phyloP scores from a whole-genome alignment of 2,113 vertebrate genomes.

The Poeciliopsis occidentalis region DNA sequence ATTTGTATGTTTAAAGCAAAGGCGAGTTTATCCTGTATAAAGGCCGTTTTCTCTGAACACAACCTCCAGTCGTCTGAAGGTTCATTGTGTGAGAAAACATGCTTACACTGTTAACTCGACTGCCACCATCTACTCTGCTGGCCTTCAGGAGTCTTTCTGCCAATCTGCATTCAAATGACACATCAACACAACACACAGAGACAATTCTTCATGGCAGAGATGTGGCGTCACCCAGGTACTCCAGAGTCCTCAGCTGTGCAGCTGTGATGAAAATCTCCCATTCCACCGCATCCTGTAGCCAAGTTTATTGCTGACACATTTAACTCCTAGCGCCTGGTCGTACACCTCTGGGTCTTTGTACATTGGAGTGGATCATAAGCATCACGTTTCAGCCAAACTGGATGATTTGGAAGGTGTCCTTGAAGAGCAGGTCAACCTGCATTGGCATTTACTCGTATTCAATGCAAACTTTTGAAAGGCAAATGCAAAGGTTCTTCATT shows the following conservation, averaged over 20 bases:
- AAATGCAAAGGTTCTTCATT: background rate
- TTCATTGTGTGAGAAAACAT: background rate
- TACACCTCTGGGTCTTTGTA: too few relatives aligned
- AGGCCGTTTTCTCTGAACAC: background rate
- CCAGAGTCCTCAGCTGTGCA: background rate
- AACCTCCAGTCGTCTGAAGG: background rate
- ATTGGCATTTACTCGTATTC: too few relatives aligned
- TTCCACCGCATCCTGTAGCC: background rate
- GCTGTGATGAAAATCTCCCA: too few relatives aligned
- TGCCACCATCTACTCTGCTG: background rate
- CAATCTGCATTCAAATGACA: background rate
- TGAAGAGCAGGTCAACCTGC: too few relatives aligned
- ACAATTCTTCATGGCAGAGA: background rate
- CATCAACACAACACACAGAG: too few relatives aligned
- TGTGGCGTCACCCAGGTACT: background rate
- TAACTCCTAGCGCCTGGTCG: too few relatives aligned
- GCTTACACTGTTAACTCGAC: background rate
- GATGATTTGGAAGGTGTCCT: too few relatives aligned
- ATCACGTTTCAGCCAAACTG: too few relatives aligned
- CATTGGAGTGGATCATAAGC: too few relatives aligned
- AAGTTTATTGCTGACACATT: too few relatives aligned
- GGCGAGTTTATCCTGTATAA: background rate
- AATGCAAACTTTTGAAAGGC: too few relatives aligned
- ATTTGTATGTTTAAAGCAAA: conserved; percentile 5
- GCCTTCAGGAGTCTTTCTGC: background rate